Evolutionary conservation across 2,888 invertebrate genomes (phyloP).

Genomic region (Noctuana brunneofusca): DNA sequence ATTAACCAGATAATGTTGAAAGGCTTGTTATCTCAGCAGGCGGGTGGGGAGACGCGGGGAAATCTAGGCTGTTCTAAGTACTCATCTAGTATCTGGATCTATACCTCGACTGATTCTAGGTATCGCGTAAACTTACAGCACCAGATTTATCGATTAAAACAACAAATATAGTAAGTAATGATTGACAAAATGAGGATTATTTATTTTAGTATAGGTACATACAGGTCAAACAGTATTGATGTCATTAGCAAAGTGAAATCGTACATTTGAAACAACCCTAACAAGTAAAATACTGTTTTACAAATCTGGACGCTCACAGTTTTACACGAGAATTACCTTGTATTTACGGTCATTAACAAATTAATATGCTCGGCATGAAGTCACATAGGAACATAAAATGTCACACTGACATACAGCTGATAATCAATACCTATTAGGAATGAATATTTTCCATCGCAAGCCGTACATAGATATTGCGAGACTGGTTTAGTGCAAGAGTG

Average conservation of each 20-base stretch:
- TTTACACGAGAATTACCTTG: constrained; percentile 16
- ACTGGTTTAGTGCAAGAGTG: constrained; percentile 62
- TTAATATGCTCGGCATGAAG: constrained; percentile 13
- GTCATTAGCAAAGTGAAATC: neutral
- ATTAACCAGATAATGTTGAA: constrained; percentile 40
- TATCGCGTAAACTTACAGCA: neutral
- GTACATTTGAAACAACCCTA: neutral
- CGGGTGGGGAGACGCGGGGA: constrained; percentile 43
- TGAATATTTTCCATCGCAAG: constrained; percentile 25
- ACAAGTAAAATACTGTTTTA: constrained; percentile 5
- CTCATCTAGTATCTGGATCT: constrained; percentile 37
- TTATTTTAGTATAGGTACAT: constrained; percentile 5
- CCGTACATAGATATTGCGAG: constrained; percentile 39
- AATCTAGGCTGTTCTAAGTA: constrained; percentile 43
- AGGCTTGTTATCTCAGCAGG: constrained; percentile 43
- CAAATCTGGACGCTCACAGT: neutral
- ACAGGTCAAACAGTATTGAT: constrained; percentile 11
- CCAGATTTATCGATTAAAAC: neutral
- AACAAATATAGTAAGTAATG: neutral
- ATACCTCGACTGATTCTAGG: neutral
- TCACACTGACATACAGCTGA: constrained; percentile 28
- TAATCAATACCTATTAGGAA: constrained; percentile 17
- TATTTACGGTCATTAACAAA: constrained; percentile 9
- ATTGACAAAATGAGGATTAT: neutral
- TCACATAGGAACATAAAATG: constrained; percentile 18